phyloP scores from a whole-genome alignment of 2,888 invertebrate species.

The Lepidonotus clava region DNA sequence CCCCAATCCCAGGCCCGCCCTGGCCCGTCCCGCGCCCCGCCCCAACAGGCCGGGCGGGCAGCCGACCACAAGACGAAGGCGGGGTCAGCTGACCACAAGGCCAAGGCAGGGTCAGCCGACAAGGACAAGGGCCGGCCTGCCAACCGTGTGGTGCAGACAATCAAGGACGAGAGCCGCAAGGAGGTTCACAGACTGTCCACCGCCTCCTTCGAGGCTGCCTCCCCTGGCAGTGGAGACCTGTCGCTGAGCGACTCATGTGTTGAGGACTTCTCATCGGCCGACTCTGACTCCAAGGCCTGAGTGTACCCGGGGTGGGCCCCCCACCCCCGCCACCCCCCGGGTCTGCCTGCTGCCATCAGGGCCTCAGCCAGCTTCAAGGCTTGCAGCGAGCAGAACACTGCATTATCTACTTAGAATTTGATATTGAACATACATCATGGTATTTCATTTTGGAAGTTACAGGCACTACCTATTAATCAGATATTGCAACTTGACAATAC shows the following conservation, averaged over 20 bases:
- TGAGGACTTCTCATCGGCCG: slow-evolving; percentile 22
- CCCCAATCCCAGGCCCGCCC: not conserved
- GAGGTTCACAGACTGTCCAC: slow-evolving; percentile 13
- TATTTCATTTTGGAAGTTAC: not conserved
- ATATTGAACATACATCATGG: not conserved
- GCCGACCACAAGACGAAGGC: not conserved
- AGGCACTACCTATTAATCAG: not conserved
- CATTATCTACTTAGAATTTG: not conserved
- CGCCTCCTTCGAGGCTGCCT: slow-evolving; percentile 3
- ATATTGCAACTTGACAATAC: too few relatives aligned
- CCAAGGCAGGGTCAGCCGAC: not conserved
- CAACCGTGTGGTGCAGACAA: not conserved
- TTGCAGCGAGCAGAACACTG: not conserved
- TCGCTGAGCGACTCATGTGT: slow-evolving; percentile 31
- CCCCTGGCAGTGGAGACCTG: not conserved
- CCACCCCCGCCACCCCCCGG: not conserved
- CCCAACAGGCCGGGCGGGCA: not conserved
- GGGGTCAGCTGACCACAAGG: not conserved
- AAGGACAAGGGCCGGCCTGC: not conserved
- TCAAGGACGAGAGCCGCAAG: slow-evolving; percentile 20
- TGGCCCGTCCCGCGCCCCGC: not conserved
- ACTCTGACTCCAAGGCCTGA: slow-evolving; percentile 17
- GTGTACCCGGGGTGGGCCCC: not conserved
- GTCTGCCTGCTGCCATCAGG: not conserved
- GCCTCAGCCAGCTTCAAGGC: not conserved